These are phyloP conservation scores for Syritta pipiens DNA, from an alignment of 2,888 invertebrate species.

Conservation along the genomic window DNA sequence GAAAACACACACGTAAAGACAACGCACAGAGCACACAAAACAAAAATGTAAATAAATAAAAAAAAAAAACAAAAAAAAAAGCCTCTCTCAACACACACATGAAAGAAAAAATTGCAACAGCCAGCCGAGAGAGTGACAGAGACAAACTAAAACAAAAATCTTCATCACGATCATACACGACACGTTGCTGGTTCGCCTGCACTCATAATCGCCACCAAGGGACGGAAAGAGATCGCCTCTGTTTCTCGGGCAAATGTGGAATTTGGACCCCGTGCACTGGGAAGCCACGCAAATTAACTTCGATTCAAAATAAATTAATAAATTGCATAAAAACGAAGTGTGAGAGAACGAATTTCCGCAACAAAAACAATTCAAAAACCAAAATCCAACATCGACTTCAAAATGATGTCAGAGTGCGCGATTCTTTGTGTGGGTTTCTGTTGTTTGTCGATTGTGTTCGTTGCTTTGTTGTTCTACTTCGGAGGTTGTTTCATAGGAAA, in stretches of 20 bases:
- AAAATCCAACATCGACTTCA: background rate
- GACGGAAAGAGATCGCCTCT: background rate
- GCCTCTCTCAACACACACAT: too few species aligned
- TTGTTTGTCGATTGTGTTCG: slow-evolving; percentile 7
- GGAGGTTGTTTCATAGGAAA: slow-evolving; percentile 32
- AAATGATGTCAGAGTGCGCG: slow-evolving; percentile 59
- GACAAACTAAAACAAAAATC: background rate
- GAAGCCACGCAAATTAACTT: slow-evolving; percentile 8
- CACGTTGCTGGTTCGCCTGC: slow-evolving; percentile 1
- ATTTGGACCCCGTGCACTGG: slow-evolving; percentile 29
- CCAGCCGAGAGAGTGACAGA: background rate
- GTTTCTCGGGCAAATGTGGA: background rate
- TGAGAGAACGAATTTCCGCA: too few species aligned
- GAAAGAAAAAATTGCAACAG: slow-evolving; percentile 41
- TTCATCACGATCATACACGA: slow-evolving; percentile 22
- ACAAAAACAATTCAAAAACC: background rate
- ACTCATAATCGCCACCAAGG: background rate
- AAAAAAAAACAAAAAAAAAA: too few species aligned
- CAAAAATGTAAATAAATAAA: slow-evolving; percentile 51
- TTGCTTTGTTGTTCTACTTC: background rate
- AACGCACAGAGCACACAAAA: background rate
- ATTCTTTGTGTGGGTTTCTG: background rate
- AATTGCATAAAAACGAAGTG: too few species aligned
- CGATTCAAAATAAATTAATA: slow-evolving; percentile 25
- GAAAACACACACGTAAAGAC: background rate